Percentiles rank a stretch among this genome's conserved stretches.
phyloP scores from a whole-genome alignment of 2,113 vertebrate genomes.

The Rhipidura dahli region DNA sequence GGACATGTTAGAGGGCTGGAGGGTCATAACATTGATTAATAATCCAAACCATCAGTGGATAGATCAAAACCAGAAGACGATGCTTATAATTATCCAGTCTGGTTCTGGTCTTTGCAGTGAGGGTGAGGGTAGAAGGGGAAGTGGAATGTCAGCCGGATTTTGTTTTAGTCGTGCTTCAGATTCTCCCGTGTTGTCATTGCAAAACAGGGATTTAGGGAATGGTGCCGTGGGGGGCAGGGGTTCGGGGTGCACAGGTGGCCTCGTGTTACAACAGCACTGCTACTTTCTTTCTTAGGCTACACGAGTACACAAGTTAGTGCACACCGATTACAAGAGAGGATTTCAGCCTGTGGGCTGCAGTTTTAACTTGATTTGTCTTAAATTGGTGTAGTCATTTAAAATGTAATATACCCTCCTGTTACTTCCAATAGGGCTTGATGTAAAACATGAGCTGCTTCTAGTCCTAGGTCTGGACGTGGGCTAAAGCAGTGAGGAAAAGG shows the following conservation, averaged over 20 bases:
- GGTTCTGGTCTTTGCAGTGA: neutral
- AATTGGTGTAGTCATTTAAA: constrained; percentile 49
- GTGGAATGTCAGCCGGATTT: neutral
- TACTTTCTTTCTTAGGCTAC: neutral
- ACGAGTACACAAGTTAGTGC: neutral
- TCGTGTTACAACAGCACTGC: neutral
- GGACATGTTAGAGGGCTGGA: neutral
- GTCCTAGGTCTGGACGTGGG: neutral
- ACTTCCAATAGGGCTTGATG: constrained; percentile 28
- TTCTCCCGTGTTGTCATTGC: neutral
- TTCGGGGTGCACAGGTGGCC: neutral
- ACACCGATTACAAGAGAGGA: neutral
- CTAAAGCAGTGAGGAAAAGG: neutral
- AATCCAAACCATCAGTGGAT: neutral
- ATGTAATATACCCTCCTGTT: constrained; percentile 29
- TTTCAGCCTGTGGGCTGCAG: constrained; percentile 43
- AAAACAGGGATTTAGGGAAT: neutral
- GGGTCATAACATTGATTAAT: neutral
- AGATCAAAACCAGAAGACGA: constrained; percentile 28
- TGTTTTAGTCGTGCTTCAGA: neutral
- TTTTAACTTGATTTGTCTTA: constrained; percentile 53
- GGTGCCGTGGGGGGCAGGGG: neutral
- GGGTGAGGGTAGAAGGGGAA: neutral
- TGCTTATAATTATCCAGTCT: neutral
- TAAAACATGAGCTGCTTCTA: neutral